Evolutionary conservation across 2,797 vertebrate species (phyloP).

Genomic region (Parauchenoglanis punctatus): DNA sequence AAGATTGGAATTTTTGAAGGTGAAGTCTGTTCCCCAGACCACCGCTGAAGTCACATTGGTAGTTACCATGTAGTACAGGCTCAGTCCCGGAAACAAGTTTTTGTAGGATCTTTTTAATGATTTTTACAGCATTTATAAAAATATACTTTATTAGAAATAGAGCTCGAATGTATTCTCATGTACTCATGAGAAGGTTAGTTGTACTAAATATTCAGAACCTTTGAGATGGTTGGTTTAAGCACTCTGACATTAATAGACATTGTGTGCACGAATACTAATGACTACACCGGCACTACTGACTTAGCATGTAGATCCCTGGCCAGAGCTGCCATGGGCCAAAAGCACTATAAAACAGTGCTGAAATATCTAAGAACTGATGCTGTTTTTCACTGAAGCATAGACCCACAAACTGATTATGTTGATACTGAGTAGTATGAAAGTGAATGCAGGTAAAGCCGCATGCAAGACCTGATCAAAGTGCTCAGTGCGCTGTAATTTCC

Average conservation of each 20-base stretch:
- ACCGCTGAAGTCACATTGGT: neutral
- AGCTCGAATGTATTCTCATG: no score
- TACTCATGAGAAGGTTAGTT: neutral
- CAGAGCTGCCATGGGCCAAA: neutral
- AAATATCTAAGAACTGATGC: neutral
- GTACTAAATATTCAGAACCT: neutral
- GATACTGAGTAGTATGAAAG: neutral
- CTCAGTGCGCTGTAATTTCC: neutral
- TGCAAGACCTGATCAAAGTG: constrained; percentile 3
- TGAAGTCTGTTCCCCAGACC: neutral
- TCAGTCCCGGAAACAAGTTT: neutral
- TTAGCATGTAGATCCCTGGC: neutral
- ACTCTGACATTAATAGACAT: neutral
- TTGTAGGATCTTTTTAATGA: neutral
- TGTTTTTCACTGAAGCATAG: no score
- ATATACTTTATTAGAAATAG: neutral
- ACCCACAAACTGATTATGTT: neutral
- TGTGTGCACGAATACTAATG: neutral
- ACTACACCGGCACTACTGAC: no score
- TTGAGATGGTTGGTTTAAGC: neutral
- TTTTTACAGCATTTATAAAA: neutral
- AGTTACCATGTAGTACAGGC: neutral
- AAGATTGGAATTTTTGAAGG: neutral
- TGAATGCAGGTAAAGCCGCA: neutral
- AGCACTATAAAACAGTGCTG: neutral